Evolutionary conservation across 2,888 invertebrate species (phyloP).

Genomic region (Drosophila quasianomalipes): DNA sequence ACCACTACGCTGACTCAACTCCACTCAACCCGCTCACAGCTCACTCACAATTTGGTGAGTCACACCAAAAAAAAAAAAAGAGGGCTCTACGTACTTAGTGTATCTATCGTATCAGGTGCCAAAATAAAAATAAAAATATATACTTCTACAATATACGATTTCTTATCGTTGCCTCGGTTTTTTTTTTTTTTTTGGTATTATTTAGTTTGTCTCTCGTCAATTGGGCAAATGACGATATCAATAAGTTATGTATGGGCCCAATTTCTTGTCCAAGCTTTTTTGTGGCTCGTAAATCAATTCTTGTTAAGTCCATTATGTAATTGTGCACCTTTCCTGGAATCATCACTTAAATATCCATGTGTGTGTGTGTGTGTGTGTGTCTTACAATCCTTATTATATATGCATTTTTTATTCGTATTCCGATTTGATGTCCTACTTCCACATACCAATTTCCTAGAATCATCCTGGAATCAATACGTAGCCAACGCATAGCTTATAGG

Average conservation of each 20-base stretch:
- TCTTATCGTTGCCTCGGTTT: neutral
- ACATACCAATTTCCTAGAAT: constrained; percentile 15
- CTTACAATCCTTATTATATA: neutral
- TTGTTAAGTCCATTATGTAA: constrained; percentile 55
- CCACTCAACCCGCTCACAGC: neutral
- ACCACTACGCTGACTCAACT: constrained; percentile 37
- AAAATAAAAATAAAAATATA: constrained; percentile 24
- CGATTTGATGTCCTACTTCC: neutral
- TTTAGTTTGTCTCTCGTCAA: constrained; percentile 24
- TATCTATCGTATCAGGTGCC: constrained; percentile 44
- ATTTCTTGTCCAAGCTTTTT: constrained; percentile 20
- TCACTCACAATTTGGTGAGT: constrained; percentile 26
- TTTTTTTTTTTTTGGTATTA: neutral
- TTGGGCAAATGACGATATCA: constrained; percentile 40
- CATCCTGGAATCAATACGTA: constrained; percentile 62
- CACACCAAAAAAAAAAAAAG: constrained; percentile 1
- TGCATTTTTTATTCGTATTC: constrained; percentile 3
- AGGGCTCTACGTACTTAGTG: constrained; percentile 17
- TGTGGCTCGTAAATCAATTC: constrained; percentile 54
- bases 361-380: neutral
- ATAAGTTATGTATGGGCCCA: constrained; percentile 23
- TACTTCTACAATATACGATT: neutral
- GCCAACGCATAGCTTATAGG: constrained; percentile 71
- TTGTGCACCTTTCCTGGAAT: constrained; percentile 20
- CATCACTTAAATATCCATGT: neutral